These are phyloP conservation scores for Spatulosminthurus flaviceps DNA, from an alignment of 2,888 invertebrate species.

Conservation along the genomic window DNA sequence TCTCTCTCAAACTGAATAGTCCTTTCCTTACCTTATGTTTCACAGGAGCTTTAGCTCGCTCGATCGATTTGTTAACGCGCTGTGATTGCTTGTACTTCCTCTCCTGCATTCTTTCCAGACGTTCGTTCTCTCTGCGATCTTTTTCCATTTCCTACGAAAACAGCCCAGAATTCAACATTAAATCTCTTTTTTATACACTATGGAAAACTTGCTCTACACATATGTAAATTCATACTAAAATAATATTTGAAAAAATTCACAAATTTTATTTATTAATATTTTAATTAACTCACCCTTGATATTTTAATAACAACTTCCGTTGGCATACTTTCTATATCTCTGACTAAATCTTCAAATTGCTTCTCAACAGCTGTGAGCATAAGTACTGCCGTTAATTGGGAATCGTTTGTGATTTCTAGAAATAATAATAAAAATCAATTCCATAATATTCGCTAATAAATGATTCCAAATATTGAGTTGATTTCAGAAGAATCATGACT, in stretches of 20 bases:
- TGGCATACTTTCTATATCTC: slow-evolving; percentile 62
- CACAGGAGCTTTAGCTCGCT: slow-evolving; percentile 59
- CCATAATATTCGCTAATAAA: too few species aligned
- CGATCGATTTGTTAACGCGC: slow-evolving; percentile 53
- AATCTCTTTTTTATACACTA: too few species aligned
- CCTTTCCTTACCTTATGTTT: slow-evolving; percentile 53
- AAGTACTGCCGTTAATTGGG: slow-evolving; percentile 59
- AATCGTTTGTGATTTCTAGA: slow-evolving; percentile 48
- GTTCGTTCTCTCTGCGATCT: slow-evolving; percentile 60
- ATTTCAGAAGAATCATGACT: background rate
- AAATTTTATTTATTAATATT: slow-evolving; percentile 1
- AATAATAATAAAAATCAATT: background rate
- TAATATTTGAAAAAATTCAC: too few species aligned
- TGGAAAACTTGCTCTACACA: too few species aligned
- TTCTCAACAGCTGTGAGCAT: slow-evolving; percentile 63
- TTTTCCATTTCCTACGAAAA: slow-evolving; percentile 62
- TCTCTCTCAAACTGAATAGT: background rate
- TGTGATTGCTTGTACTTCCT: slow-evolving; percentile 54
- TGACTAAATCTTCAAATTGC: slow-evolving; percentile 62
- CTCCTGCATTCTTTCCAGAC: slow-evolving; percentile 55
- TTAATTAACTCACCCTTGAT: slow-evolving; percentile 55
- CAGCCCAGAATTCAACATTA: too few species aligned
- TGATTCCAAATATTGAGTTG: background rate
- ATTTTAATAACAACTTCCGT: slow-evolving; percentile 60
- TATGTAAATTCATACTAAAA: too few species aligned